A percentile compares a stretch with the other conserved stretches of the same genome.
These are phyloP conservation scores for Caerostris darwini DNA, from an alignment of 1,140 invertebrate genomes.

Conservation along the genomic window DNA sequence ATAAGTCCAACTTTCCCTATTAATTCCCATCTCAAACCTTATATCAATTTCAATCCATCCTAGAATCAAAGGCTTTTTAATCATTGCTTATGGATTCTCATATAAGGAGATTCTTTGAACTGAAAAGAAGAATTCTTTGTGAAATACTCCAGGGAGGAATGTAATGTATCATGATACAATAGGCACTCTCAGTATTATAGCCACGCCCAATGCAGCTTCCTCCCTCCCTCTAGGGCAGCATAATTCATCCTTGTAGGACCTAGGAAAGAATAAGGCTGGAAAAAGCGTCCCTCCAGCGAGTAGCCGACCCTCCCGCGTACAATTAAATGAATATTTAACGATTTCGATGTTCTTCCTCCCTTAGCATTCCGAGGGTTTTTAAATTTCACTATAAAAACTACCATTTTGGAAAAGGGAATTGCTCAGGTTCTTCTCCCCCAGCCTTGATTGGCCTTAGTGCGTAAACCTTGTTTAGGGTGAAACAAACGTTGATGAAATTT, in stretches of 20 bases:
- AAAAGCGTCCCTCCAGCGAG: constrained; percentile 10
- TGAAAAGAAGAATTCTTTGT: not conserved
- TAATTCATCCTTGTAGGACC: constrained; percentile 71
- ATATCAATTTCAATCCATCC: not conserved
- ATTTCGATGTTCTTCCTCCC: constrained; percentile 18
- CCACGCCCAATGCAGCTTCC: constrained; percentile 69
- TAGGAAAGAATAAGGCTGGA: constrained; percentile 17
- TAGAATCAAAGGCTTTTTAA: not conserved
- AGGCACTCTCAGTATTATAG: constrained; percentile 73
- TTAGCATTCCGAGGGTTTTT: constrained; percentile 51
- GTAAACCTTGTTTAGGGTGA: constrained; percentile 39
- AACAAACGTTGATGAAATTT: constrained; percentile 53
- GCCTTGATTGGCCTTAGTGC: constrained; percentile 23
- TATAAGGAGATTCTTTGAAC: constrained; percentile 25
- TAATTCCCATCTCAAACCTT: not conserved
- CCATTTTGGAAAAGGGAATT: constrained; percentile 52
- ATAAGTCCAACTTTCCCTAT: no score
- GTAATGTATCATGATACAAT: constrained; percentile 76
- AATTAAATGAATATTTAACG: constrained; percentile 77
- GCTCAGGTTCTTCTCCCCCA: constrained; percentile 20
- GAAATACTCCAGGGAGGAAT: constrained; percentile 48
- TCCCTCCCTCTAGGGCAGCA: constrained; percentile 66
- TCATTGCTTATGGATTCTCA: constrained; percentile 9
- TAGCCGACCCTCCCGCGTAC: constrained; percentile 35
- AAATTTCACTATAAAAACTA: constrained; percentile 64